Conservation (phyloP, 2,888 invertebrate species). For the Drosophila niveifrons region DNA sequence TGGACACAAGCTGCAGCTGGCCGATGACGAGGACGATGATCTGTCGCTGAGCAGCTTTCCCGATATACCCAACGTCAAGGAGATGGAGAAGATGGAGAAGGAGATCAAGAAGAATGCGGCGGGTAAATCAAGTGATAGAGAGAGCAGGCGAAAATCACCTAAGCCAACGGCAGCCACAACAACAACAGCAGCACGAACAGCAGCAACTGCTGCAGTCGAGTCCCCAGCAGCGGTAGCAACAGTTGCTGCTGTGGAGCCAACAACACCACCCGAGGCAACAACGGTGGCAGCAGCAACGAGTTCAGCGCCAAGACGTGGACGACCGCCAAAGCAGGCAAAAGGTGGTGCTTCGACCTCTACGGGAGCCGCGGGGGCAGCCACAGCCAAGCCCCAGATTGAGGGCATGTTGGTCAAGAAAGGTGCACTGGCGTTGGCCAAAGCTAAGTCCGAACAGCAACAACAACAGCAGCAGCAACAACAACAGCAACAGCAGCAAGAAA, state of each 20-base stretch:
- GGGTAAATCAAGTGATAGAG: constrained; percentile 35
- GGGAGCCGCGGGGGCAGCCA: constrained; percentile 49
- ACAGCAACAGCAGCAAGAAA: constrained; percentile 41
- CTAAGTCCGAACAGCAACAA: constrained; percentile 71
- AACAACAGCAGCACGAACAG: constrained; percentile 32
- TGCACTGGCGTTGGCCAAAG: constrained; percentile 74
- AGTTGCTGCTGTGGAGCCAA: constrained; percentile 31
- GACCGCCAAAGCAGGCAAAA: constrained; percentile 45
- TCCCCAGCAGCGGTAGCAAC: constrained; percentile 39
- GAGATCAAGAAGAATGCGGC: constrained; percentile 86
- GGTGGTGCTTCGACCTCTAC: constrained; percentile 33
- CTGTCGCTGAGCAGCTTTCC: constrained; percentile 89
- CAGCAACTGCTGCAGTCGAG: constrained; percentile 48
- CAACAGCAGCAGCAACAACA: constrained; percentile 44
- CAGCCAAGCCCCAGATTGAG: constrained; percentile 79
- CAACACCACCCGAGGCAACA: constrained; percentile 29
- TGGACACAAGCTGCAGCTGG: constrained; percentile 89
- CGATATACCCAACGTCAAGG: constrained; percentile 88
- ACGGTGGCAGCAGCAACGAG: constrained; percentile 21
- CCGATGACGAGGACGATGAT: constrained; percentile 88
- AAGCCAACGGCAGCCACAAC: constrained; percentile 20
- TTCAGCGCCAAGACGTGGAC: constrained; percentile 29
- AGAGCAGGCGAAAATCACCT: constrained; percentile 41
- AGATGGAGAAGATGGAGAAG: constrained; percentile 87
- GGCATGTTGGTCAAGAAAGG: constrained; percentile 84